phyloP scores from a whole-genome alignment of 2,888 invertebrate genomes.

The Eristalis intricaria region DNA sequence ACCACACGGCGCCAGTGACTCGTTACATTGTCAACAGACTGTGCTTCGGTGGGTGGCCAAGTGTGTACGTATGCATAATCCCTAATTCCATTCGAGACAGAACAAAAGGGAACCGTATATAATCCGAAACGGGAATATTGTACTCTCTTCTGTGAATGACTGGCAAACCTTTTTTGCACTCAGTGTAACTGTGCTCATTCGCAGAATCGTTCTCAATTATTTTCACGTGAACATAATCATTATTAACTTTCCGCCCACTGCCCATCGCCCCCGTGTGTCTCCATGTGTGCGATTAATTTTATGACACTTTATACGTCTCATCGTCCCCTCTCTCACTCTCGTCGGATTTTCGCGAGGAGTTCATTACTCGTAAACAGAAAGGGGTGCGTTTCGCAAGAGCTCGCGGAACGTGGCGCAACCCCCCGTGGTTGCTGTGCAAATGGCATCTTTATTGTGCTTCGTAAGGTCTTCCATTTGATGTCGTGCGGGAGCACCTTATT shows the following conservation, averaged over 20 bases:
- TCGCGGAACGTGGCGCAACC: background rate
- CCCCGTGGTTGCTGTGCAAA: slow-evolving; percentile 15
- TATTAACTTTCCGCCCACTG: slow-evolving; percentile 41
- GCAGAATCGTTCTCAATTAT: slow-evolving; percentile 62
- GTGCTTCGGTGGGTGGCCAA: no score
- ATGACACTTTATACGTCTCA: slow-evolving; percentile 38
- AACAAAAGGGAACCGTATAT: background rate
- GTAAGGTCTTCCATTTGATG: background rate
- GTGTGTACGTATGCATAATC: slow-evolving; percentile 5
- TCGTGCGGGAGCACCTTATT: slow-evolving; percentile 2
- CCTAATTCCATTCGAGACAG: slow-evolving; percentile 26
- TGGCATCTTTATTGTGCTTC: slow-evolving; percentile 29
- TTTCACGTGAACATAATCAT: slow-evolving; percentile 51
- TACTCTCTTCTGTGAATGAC: slow-evolving; percentile 17
- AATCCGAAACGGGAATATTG: slow-evolving; percentile 14
- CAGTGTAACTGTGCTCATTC: slow-evolving; percentile 23
- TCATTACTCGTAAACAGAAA: slow-evolving; percentile 31
- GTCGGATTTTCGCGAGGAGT: slow-evolving; percentile 10
- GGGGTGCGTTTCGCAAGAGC: slow-evolving; percentile 7
- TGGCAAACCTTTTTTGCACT: slow-evolving; percentile 11
- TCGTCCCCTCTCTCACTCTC: background rate
- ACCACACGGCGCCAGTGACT: background rate
- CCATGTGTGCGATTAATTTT: slow-evolving; percentile 52
- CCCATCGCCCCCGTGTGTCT: background rate
- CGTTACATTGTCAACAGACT: slow-evolving; percentile 45